Evolutionary conservation across 2,797 vertebrate genomes (phyloP), one percentile per base, ranked within the genome.

Genomic region (Novumbra hubbsi): DNA sequence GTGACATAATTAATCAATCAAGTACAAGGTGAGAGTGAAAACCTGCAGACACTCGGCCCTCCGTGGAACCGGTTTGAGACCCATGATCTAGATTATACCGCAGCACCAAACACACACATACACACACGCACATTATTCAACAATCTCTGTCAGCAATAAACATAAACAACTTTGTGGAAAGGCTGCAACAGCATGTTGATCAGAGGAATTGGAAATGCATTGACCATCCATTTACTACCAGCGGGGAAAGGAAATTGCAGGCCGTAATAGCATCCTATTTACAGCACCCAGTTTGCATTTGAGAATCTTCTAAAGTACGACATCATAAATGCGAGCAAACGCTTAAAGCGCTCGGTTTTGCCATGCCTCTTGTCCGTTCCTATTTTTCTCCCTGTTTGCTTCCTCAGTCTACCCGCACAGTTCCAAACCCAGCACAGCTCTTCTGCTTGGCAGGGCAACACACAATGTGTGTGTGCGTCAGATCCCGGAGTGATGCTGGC

Each of bases 391-490:
- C 76, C 57, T 72, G 52, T 15, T 2, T 6, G 24, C 19, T 34
- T 34, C 65, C 65, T 41, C 66, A n/a, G 19, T 41, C 14, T 38
- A 38, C 38, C 38, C 11, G 75, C 71, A 57, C 63, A 60, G 11
- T 16, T 49, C 73, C 77, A 80, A 75, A 32, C 27, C 66, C 82
- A 79, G 79, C 82, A 73, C 5, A 34, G 9, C 30, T 19, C 63
- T 30, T 73, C 80, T 48, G 68, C 77, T 78, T 78, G 45, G 64
- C 48, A 38, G 24, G 62, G 28, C 24, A 63, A 16, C 60, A 63
- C 60, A 63, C 24, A 27, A 28, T 63, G 27, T 30, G 60, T 63
- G 60, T 63, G 60, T 32, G 62, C 30, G 62, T 62, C 21, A 62
- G 60, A 32, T 17, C 7, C 27, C 16, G 4, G 28, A 32, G 28